These are phyloP conservation scores for Agrochola macilenta DNA, from an alignment of 2,888 invertebrate genomes.

Conservation along the genomic window DNA sequence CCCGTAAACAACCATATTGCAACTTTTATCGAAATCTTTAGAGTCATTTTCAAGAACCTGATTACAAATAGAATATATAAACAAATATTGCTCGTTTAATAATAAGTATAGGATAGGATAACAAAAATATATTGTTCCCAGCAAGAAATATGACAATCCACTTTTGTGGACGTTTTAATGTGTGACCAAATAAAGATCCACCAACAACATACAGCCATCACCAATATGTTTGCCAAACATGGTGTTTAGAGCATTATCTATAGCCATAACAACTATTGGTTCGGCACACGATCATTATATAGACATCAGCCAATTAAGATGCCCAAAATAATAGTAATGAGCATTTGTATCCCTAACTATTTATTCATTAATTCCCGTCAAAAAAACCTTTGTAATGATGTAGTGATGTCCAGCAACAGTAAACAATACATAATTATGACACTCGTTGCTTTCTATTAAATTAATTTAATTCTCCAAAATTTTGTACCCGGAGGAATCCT, in stretches of 20 bases:
- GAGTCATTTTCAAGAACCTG: too few relatives aligned
- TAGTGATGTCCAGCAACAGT: constrained; percentile 1
- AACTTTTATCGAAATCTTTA: too few relatives aligned
- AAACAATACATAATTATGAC: constrained; percentile 31
- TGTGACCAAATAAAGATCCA: neutral
- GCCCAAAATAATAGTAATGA: constrained; percentile 27
- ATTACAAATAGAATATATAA: too few relatives aligned
- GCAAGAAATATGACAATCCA: neutral
- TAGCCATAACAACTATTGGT: neutral
- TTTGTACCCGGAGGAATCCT: neutral
- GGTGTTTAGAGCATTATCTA: constrained; percentile 23
- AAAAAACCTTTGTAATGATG: constrained; percentile 11
- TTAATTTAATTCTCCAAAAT: constrained; percentile 25
- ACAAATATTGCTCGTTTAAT: too few relatives aligned
- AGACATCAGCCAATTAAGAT: constrained; percentile 10
- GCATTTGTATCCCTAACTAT: constrained; percentile 28
- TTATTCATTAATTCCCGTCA: constrained; percentile 26
- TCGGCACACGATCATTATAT: constrained; percentile 6
- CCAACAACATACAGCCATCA: neutral
- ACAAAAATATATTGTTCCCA: too few relatives aligned
- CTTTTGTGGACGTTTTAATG: neutral
- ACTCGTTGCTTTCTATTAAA: constrained; percentile 7
- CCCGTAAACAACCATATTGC: too few relatives aligned
- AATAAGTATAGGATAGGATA: too few relatives aligned
- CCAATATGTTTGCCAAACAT: neutral